Evolutionary conservation across 2,888 invertebrate species (phyloP), one percentile per base, ranked within the genome.

Genomic region (Spialia ferax): DNA sequence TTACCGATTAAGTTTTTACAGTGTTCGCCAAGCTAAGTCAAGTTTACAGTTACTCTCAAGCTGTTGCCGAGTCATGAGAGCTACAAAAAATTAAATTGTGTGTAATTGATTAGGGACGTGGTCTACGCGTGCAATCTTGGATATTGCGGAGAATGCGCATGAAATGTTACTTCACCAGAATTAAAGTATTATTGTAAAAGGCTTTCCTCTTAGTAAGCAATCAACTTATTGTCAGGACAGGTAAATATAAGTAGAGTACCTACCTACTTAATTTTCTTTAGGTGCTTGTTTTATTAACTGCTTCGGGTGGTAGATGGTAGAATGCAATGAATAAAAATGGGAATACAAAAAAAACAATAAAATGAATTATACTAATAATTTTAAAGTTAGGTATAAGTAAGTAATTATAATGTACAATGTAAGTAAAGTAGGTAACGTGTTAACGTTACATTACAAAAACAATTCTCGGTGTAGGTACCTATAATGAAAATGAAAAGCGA

Each of bases 1-100:
- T 88, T 90, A 88, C 77, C 89, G 89, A 91, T 91, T 89, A 86
- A 86, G 85, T 91, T 93, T 91, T 93, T 92, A 87, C 84, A 79
- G 79, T 81, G 76, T 72, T 80, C 84, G 76, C 81, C 83, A 75
- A 79, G 81, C 84, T 83, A 85, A 88, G 82, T 81, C 84, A 80
- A 82, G 83, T 88, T 87, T 88, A 93, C 93, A 84, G 92, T 91
- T 93, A 93, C 66, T 75, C 73, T 75, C 75, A 72, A 78, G 75
- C 78, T 81, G 83, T 85, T 87, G 81, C 85, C 78, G 81, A 83
- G 84, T 84, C 87, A 89, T 87, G 84, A 80, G 75, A 81, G 81
- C 82, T 82, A 84, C 81, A 79, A 83, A 81, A 79, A 81, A 81
- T 79, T 80, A 79, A 83, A 82, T 83, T 83, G 83, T 83, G 78